A percentile compares a stretch with the other conserved stretches of the same genome.
phyloP scores from a whole-genome alignment of 23 tunicate genomes.

The Halocynthia aurantium region DNA sequence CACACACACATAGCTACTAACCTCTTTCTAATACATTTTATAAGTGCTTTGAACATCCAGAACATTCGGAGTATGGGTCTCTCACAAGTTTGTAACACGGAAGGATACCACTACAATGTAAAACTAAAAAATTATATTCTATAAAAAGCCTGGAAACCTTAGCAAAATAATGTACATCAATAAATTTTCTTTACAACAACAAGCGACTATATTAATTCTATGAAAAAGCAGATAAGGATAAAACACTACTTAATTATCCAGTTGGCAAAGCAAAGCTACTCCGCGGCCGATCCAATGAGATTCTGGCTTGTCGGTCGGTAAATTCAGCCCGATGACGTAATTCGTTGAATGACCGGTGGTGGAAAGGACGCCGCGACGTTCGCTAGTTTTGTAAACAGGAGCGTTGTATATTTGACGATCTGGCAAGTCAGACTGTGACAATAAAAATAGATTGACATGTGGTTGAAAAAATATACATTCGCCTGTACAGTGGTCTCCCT shows the following conservation, averaged over 20 bases:
- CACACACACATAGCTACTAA: too few species aligned
- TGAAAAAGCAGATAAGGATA: background rate
- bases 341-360: slow-evolving; percentile 97
- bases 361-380: slow-evolving; percentile 81
- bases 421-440: slow-evolving; percentile 52
- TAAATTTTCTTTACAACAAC: background rate
- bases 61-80: too few species aligned
- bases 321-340: slow-evolving; percentile 78
- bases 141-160: background rate
- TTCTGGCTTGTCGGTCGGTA: slow-evolving; percentile 74
- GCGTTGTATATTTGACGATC: slow-evolving; percentile 60
- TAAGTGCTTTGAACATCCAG: too few species aligned
- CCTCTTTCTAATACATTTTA: too few species aligned
- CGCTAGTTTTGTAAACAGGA: slow-evolving; percentile 94
- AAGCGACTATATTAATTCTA: background rate
- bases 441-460: background rate
- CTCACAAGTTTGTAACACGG: too few species aligned
- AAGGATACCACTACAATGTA: too few species aligned
- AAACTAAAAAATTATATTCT: too few species aligned
- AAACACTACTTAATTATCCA: slow-evolving; percentile 43
- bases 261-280: slow-evolving; percentile 89
- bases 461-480: too few species aligned
- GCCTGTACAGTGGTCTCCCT: too few species aligned
- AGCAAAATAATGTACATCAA: background rate
- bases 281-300: slow-evolving; percentile 94